Conservation (phyloP, 2,113 vertebrate species). For the Spilogale gracilis region DNA sequence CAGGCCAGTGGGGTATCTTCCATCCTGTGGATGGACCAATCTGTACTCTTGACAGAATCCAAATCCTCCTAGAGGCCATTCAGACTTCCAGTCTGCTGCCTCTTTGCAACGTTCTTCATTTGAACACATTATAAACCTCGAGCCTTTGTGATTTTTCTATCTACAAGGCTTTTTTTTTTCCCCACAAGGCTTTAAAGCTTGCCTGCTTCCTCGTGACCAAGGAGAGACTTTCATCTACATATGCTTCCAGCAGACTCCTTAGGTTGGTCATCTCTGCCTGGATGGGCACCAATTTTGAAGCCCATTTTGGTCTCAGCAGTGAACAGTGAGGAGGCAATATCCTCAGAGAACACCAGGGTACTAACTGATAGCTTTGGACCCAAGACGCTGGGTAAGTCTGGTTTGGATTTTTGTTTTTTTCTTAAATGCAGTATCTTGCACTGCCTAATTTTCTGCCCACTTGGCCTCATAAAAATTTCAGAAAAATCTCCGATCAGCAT, state of each 20-base stretch:
- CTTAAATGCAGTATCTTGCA: not conserved
- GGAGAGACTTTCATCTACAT: not conserved
- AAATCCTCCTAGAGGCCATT: not conserved
- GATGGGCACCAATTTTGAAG: not conserved
- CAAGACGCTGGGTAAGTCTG: not conserved
- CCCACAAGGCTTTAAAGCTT: not conserved
- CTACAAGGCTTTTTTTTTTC: not conserved
- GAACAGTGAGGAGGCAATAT: not conserved
- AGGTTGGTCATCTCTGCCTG: not conserved
- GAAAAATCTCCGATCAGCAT: not conserved
- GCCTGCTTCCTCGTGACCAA: not conserved
- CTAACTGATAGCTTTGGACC: not conserved
- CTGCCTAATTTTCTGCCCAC: not conserved
- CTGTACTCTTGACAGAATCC: not conserved
- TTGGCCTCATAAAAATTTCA: constrained; percentile 44
- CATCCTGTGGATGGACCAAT: not conserved
- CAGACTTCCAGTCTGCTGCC: not conserved
- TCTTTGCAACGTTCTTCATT: not conserved
- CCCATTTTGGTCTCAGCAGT: not conserved
- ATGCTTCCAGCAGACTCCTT: not conserved
- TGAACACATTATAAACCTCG: not conserved
- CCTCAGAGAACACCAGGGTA: not conserved
- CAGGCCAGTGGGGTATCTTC: not conserved
- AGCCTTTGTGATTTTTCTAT: constrained; percentile 20
- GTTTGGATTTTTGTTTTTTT: not conserved